Conservation (phyloP, 2,797 vertebrate species). For the Melanotaenia trifasciata region DNA sequence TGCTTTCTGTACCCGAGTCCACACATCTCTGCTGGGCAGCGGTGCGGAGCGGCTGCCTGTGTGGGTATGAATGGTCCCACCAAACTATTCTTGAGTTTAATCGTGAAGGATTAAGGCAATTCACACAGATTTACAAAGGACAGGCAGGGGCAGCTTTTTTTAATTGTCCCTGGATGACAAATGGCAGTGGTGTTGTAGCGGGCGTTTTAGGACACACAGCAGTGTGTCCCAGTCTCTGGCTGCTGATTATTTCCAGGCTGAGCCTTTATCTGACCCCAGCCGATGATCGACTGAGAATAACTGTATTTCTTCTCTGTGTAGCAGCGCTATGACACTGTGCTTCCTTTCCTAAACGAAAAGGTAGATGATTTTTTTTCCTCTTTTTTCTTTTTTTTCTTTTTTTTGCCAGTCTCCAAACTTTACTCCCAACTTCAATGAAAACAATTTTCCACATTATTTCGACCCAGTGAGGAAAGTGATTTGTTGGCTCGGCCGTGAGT, state of each 20-base stretch:
- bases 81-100: conserved; percentile 67
- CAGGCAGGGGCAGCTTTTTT: conserved; percentile 37
- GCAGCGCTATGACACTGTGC: conserved; percentile 26
- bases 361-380: conserved; percentile 10
- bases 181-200: conserved; percentile 64
- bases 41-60: conserved; percentile 14
- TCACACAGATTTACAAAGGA: conserved; percentile 77
- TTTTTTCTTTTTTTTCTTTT: conserved; percentile 32
- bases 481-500: conserved; percentile 51
- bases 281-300: conserved; percentile 24
- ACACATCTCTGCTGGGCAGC: conserved; percentile 46
- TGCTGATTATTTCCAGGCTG: conserved; percentile 73
- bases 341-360: conserved; percentile 3
- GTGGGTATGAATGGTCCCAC: conserved; percentile 62
- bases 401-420: conserved; percentile 68
- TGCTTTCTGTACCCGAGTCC: conserved; percentile 49
- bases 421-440: conserved; percentile 69
- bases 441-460: conserved; percentile 45
- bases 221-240: conserved; percentile 65
- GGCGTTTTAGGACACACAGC: conserved; percentile 68
- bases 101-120: conserved; percentile 77
- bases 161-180: conserved; percentile 78
- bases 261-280: conserved; percentile 61
- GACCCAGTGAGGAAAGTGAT: conserved; percentile 50
- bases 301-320: conserved; percentile 17